These are phyloP conservation scores for Gorsachius magnificus DNA, from an alignment of 2,797 vertebrate genomes.

Conservation along the genomic window DNA sequence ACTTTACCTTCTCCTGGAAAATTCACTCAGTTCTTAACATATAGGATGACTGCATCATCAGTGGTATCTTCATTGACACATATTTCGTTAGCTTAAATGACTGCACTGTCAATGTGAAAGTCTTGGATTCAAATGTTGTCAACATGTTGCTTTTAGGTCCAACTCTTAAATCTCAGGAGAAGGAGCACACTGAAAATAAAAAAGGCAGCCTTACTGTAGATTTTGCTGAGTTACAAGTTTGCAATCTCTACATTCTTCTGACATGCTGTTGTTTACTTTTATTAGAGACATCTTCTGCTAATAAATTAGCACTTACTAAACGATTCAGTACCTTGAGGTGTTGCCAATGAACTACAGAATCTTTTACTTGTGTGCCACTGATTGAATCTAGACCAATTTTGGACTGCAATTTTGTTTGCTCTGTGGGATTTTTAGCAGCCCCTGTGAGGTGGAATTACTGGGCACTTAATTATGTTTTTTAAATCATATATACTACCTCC, in stretches of 20 bases:
- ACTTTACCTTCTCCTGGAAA: not conserved
- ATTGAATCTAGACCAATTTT: not conserved
- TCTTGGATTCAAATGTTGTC: not conserved
- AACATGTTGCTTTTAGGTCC: not conserved
- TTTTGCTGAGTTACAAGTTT: not conserved
- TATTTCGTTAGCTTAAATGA: not conserved
- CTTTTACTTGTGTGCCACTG: not conserved
- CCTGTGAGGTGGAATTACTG: not conserved
- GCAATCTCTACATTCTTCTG: not conserved
- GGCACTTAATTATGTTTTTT: not conserved
- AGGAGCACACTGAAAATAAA: not conserved
- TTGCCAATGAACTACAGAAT: not conserved
- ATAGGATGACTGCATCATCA: not conserved
- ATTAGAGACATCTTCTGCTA: not conserved
- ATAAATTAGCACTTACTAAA: not conserved
- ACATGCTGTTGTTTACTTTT: not conserved
- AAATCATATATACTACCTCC: not conserved
- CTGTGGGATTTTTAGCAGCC: not conserved
- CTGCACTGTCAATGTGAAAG: not conserved
- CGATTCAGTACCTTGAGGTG: rapidly evolving
- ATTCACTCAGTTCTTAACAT: not conserved
- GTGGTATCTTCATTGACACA: not conserved
- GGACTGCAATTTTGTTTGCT: not conserved
- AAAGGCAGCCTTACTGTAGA: not conserved
- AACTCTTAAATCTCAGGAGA: not conserved